Percentiles rank a stretch among this genome's conserved stretches.
Evolutionary conservation across 1,140 invertebrate species (phyloP).

Genomic region (Zeugodacus cucurbitae): DNA sequence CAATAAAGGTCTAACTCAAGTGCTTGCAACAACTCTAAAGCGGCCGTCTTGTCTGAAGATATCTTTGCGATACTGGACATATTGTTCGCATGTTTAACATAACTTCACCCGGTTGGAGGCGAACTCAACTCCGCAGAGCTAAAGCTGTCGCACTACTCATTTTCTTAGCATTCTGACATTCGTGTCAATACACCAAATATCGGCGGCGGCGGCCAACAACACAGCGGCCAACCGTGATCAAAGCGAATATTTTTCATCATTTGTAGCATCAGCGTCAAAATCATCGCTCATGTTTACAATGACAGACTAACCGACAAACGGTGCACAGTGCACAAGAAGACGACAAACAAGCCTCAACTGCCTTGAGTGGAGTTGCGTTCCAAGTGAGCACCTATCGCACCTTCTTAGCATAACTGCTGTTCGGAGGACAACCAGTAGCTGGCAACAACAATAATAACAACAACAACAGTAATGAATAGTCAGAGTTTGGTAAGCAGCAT

Average conservation of each 20-base stretch:
- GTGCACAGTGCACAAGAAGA: not conserved
- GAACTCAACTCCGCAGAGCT: not conserved
- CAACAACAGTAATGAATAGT: not conserved
- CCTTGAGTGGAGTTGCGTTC: not conserved
- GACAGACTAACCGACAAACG: constrained; percentile 48
- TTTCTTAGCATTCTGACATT: not conserved
- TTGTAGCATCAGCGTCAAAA: constrained; percentile 66
- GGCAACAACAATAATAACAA: not conserved
- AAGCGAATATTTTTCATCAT: constrained; percentile 63
- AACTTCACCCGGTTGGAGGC: not conserved
- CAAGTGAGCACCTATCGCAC: constrained; percentile 17
- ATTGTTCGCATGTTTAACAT: constrained; percentile 32
- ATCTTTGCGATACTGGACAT: constrained; percentile 1
- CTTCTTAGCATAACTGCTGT: constrained; percentile 15
- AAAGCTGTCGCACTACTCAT: not conserved
- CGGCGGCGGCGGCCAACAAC: not conserved
- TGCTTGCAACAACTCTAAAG: not conserved
- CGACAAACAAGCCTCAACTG: not conserved
- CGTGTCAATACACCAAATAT: not conserved
- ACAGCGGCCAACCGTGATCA: not conserved
- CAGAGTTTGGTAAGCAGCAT: not conserved
- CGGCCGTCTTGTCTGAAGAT: not conserved
- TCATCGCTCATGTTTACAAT: constrained; percentile 66
- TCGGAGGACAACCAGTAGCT: not conserved
- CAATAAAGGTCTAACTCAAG: not conserved